These are phyloP conservation scores for Melieria crassipennis DNA, from an alignment of 2,888 invertebrate species.

Conservation along the genomic window DNA sequence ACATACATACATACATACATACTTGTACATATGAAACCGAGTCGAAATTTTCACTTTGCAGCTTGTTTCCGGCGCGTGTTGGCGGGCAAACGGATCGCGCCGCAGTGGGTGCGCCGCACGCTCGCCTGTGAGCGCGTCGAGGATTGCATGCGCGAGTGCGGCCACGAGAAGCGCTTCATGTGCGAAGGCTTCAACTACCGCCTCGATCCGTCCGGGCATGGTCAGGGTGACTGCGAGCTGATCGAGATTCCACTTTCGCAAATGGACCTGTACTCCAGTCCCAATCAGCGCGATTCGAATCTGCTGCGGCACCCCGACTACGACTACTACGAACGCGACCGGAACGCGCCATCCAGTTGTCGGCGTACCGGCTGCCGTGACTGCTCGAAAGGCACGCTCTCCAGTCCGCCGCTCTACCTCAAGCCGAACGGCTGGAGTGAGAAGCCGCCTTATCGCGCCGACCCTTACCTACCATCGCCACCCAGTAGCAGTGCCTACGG, in stretches of 20 bases:
- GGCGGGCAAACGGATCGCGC: slow-evolving; percentile 77
- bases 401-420: slow-evolving; percentile 54
- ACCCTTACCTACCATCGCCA: slow-evolving; percentile 48
- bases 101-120: slow-evolving; percentile 75
- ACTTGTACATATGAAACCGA: background rate
- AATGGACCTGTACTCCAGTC: slow-evolving; percentile 71
- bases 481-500: slow-evolving; percentile 46
- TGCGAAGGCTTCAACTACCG: slow-evolving; percentile 89
- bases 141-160: slow-evolving; percentile 81
- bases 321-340: slow-evolving; percentile 82
- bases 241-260: slow-evolving; percentile 77
- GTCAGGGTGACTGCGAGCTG: slow-evolving; percentile 81
- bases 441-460: slow-evolving; percentile 46
- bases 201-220: slow-evolving; percentile 77
- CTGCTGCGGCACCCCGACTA: slow-evolving; percentile 71
- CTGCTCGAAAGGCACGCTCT: slow-evolving; percentile 55
- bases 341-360: slow-evolving; percentile 76
- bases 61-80: slow-evolving; percentile 83
- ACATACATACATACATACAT: background rate
- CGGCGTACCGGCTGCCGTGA: slow-evolving; percentile 61
- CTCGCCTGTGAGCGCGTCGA: slow-evolving; percentile 78
- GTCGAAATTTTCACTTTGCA: slow-evolving; percentile 61
- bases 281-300: slow-evolving; percentile 67
- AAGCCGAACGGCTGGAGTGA: slow-evolving; percentile 56
- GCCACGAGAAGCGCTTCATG: slow-evolving; percentile 76